phyloP scores from a whole-genome alignment of 30 jellyfish, hydroid and myxozoan species.

The Aurelia sp. region DNA sequence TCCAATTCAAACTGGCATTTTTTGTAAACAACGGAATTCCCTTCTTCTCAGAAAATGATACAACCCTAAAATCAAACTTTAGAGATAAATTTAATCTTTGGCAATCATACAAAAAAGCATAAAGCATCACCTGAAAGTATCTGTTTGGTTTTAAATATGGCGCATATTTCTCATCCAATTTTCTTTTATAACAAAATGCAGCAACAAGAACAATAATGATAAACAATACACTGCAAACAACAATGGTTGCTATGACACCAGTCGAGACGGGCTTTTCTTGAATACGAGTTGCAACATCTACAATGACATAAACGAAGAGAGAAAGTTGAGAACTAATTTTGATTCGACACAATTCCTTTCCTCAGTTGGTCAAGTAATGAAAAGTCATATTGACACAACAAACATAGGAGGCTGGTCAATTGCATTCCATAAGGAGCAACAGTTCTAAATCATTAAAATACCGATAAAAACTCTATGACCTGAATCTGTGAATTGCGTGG shows the following conservation, averaged over 20 bases:
- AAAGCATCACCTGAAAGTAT: slow-evolving; percentile 63
- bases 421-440: too few species aligned
- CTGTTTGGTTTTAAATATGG: slow-evolving; percentile 80
- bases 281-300: slow-evolving; percentile 14
- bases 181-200: slow-evolving; percentile 61
- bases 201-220: slow-evolving; percentile 33
- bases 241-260: slow-evolving; percentile 60
- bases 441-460: too few species aligned
- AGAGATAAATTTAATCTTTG: too few species aligned
- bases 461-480: too few species aligned
- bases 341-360: background rate
- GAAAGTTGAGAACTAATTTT: background rate
- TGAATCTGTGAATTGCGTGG: too few species aligned
- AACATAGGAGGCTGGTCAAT: too few species aligned
- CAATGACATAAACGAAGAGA: background rate
- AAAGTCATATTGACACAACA: background rate
- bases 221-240: slow-evolving; percentile 45
- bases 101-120: too few species aligned
- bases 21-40: too few species aligned
- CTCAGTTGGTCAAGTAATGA: background rate
- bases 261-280: slow-evolving; percentile 31
- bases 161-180: slow-evolving; percentile 78
- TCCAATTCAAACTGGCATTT: too few species aligned
- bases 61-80: too few species aligned
- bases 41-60: too few species aligned